A percentile compares a stretch with the other conserved stretches of the same genome.
Conservation (phyloP, 2,113 vertebrate species). For the Cercocebus atys region DNA sequence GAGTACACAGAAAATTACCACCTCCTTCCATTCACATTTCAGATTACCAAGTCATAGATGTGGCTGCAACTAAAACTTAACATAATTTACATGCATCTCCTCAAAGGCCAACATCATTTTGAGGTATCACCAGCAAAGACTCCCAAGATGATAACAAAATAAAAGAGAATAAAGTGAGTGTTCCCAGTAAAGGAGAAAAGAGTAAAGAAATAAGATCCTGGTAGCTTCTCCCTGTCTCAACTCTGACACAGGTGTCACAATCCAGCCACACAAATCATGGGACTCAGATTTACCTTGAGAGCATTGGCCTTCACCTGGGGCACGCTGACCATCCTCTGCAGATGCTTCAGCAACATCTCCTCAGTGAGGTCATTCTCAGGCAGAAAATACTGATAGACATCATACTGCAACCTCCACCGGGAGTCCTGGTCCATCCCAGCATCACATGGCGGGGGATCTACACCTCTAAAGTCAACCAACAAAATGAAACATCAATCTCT, state of each 20-base stretch:
- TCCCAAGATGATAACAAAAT: not conserved
- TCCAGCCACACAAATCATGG: not conserved
- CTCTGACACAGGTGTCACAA: not conserved
- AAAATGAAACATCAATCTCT: not conserved
- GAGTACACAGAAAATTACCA: not conserved
- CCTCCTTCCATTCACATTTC: not conserved
- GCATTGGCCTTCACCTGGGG: constrained; percentile 83
- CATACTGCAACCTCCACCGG: constrained; percentile 91
- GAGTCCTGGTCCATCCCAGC: constrained; percentile 67
- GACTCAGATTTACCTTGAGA: constrained; percentile 82
- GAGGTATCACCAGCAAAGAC: not conserved
- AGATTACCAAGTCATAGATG: not conserved
- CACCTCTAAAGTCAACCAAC: constrained; percentile 83
- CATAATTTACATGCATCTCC: not conserved
- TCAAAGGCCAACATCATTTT: not conserved
- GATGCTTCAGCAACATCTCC: constrained; percentile 83
- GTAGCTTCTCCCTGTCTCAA: not conserved
- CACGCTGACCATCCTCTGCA: constrained; percentile 87
- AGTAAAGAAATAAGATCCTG: not conserved
- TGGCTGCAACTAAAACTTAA: not conserved
- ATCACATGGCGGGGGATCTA: constrained; percentile 85
- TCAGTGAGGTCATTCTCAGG: constrained; percentile 90
- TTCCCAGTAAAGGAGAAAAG: not conserved
- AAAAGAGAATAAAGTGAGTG: not conserved
- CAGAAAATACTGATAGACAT: constrained; percentile 95